A percentile compares a stretch with the other conserved stretches of the same genome.
phyloP scores from a whole-genome alignment of 2,113 vertebrate species.

The Tamias sibiricus region DNA sequence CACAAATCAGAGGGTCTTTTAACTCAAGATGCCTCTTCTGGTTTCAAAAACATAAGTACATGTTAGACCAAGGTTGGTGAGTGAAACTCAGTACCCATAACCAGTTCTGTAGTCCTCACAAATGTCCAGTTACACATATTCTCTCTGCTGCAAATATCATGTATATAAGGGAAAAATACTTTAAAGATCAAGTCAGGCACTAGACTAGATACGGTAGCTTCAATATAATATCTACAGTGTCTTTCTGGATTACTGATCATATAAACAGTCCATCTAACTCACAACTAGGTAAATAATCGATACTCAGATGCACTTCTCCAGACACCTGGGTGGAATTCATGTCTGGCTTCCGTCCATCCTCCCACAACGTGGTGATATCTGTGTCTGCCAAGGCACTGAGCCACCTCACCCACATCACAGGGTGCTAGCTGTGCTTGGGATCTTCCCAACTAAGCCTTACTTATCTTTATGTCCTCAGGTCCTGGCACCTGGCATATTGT shows the following conservation, averaged over 20 bases:
- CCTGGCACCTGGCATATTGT: not conserved
- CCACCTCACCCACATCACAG: not conserved
- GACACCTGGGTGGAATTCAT: not conserved
- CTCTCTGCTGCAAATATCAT: not conserved
- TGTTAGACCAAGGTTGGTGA: not conserved
- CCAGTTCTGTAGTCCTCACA: no score
- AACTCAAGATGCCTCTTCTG: not conserved
- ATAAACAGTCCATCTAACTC: not conserved
- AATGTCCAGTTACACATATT: no score
- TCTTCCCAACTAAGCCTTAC: not conserved
- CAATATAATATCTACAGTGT: not conserved
- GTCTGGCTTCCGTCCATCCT: not conserved
- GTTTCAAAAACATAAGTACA: not conserved
- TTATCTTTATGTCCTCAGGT: not conserved
- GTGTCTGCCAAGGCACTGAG: not conserved
- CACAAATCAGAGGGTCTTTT: not conserved
- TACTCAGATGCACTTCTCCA: not conserved
- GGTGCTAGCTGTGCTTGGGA: not conserved
- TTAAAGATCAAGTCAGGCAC: not conserved
- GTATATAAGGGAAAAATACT: not conserved
- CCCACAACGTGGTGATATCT: accelerated
- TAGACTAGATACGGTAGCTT: not conserved
- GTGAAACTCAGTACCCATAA: not conserved
- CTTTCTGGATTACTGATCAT: not conserved
- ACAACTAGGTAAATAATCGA: not conserved